These are phyloP conservation scores for Spermophilus dauricus DNA, from an alignment of 2,113 vertebrate species.

Conservation along the genomic window DNA sequence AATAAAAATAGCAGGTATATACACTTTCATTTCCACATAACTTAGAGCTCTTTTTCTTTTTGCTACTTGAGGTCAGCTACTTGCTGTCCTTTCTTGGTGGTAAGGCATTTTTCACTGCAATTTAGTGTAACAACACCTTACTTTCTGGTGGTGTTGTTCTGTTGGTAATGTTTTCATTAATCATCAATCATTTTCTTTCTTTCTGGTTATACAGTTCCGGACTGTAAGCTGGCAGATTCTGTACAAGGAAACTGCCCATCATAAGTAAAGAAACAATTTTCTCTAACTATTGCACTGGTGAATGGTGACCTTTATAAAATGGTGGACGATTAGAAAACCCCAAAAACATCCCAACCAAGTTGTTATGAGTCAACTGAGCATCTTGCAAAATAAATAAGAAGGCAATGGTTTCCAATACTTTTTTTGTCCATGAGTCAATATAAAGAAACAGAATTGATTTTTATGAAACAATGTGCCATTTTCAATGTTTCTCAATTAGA, in stretches of 20 bases:
- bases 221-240: background rate
- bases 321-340: background rate
- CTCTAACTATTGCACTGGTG: background rate
- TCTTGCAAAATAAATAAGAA: slow-evolving; percentile 25
- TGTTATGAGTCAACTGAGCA: slow-evolving; percentile 4
- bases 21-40: background rate
- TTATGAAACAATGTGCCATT: slow-evolving; percentile 27
- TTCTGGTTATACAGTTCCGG: background rate
- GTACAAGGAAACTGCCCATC: slow-evolving; percentile 35
- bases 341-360: background rate
- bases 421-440: slow-evolving; percentile 30
- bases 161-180: background rate
- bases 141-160: background rate
- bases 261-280: background rate
- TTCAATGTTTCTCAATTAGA: background rate
- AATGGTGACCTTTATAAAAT: slow-evolving; percentile 46
- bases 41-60: background rate
- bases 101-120: background rate
- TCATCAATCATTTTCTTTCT: slow-evolving; percentile 41
- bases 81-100: background rate
- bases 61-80: background rate
- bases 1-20: background rate
- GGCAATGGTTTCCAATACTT: background rate
- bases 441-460: slow-evolving; percentile 25
- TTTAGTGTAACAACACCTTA: background rate